phyloP scores from a whole-genome alignment of 2,888 invertebrate genomes.

The Drosophila picticornis region DNA sequence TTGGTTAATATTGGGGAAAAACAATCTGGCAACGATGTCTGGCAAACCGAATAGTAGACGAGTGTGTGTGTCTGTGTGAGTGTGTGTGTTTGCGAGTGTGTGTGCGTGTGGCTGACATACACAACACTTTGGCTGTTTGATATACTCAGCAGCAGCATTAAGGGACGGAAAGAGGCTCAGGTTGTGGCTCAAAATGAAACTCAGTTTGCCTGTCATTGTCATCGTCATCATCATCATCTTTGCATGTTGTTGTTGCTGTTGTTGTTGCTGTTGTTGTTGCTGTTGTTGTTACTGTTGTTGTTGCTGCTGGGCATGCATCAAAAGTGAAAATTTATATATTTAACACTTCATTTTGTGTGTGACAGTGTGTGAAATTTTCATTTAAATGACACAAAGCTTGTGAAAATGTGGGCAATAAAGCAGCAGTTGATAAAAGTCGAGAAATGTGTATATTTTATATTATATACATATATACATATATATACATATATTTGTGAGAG shows the following conservation, averaged over 20 bases:
- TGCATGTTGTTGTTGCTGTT: background rate
- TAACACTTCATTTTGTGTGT: conserved; percentile 46
- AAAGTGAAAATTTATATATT: conserved; percentile 38
- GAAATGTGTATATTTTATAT: background rate
- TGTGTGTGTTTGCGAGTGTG: conserved; percentile 4
- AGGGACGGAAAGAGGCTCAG: conserved; percentile 26
- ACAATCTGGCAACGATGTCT: conserved; percentile 32
- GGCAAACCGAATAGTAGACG: conserved; percentile 26
- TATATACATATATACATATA: too few relatives aligned
- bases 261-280: conserved; percentile 2
- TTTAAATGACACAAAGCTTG: conserved; percentile 25
- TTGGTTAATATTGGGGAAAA: conserved; percentile 51
- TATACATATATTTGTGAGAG: background rate
- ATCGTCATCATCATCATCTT: conserved; percentile 2
- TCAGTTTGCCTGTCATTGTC: conserved; percentile 27
- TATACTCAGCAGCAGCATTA: conserved; percentile 49
- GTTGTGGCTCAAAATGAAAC: conserved; percentile 34
- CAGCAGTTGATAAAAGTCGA: conserved; percentile 13
- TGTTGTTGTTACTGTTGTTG: background rate
- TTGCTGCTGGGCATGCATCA: conserved; percentile 5
- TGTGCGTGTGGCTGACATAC: conserved; percentile 46
- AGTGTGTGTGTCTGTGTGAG: conserved; percentile 37
- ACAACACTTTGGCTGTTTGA: conserved; percentile 73
- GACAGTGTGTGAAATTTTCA: conserved; percentile 43
- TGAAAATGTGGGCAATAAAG: conserved; percentile 1